Evolutionary conservation across 2,797 vertebrate species (phyloP).

Genomic region (Mycteria americana): DNA sequence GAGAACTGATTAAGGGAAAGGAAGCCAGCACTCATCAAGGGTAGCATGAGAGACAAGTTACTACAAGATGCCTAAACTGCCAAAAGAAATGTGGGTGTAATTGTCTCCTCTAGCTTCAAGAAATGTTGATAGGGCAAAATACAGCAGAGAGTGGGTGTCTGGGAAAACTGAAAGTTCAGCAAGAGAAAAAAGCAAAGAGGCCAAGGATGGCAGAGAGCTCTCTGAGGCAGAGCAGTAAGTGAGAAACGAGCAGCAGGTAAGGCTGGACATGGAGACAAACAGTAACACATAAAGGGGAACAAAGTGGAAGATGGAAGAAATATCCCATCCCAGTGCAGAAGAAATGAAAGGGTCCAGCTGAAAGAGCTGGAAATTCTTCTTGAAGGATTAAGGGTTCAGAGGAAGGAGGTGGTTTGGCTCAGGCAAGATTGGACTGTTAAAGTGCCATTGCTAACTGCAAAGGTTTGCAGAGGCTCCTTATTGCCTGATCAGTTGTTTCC

Average conservation of each 20-base stretch:
- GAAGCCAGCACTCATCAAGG: conserved; percentile 25
- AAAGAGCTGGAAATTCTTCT: background rate
- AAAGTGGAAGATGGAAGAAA: background rate
- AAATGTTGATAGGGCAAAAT: background rate
- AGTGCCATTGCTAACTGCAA: background rate
- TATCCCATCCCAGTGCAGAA: background rate
- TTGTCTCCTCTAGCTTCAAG: background rate
- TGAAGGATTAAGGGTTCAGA: background rate
- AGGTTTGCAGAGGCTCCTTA: background rate
- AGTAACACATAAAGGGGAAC: background rate
- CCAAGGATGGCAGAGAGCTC: background rate
- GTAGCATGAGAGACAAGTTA: background rate
- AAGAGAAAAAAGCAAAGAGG: background rate
- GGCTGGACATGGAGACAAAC: background rate
- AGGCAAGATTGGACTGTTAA: background rate
- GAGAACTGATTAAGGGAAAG: conserved; percentile 18
- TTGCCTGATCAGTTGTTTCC: background rate
- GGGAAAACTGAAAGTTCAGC: background rate
- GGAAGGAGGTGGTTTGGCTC: background rate
- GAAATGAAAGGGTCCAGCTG: background rate
- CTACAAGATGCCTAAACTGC: background rate
- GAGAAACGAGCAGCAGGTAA: background rate
- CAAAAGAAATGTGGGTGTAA: background rate
- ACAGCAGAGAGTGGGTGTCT: background rate
- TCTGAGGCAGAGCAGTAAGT: background rate